A percentile compares a stretch with the other conserved stretches of the same genome.
These are phyloP conservation scores for Mesocentrotus franciscanus DNA, from an alignment of 53 echinoderm and acorn worm genomes.

Conservation along the genomic window DNA sequence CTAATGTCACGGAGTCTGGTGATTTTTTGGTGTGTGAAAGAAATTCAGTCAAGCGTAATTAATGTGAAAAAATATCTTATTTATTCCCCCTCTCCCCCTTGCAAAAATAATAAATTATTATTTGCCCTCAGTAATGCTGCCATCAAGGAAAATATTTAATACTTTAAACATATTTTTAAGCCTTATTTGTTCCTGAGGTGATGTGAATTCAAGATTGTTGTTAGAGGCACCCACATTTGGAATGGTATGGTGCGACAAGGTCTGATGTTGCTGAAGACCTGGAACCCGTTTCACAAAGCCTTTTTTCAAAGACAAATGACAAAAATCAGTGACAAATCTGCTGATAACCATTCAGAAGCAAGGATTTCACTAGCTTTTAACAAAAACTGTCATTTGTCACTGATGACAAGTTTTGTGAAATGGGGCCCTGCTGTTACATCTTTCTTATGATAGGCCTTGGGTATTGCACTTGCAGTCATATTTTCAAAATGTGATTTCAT, in stretches of 20 bases:
- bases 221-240: not conserved
- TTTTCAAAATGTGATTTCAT: not conserved
- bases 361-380: too few species aligned
- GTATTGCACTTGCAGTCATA: not conserved
- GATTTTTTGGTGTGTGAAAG: conserved; percentile 19
- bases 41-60: not conserved
- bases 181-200: not conserved
- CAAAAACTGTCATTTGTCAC: too few species aligned
- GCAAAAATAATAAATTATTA: not conserved
- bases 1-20: not conserved
- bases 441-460: not conserved
- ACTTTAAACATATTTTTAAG: not conserved
- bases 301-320: too few species aligned
- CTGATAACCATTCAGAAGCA: too few species aligned
- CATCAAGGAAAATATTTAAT: not conserved
- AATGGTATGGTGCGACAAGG: not conserved
- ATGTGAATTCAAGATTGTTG: not conserved
- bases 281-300: too few species aligned
- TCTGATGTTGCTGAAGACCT: too few species aligned
- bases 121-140: not conserved
- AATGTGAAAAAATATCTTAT: not conserved
- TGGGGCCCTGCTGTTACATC: not conserved
- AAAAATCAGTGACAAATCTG: too few species aligned
- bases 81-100: not conserved
- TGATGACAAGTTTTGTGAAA: too few species aligned